Conservation (phyloP, 1,140 invertebrate genomes). For the Drosophila subpulchrella region DNA sequence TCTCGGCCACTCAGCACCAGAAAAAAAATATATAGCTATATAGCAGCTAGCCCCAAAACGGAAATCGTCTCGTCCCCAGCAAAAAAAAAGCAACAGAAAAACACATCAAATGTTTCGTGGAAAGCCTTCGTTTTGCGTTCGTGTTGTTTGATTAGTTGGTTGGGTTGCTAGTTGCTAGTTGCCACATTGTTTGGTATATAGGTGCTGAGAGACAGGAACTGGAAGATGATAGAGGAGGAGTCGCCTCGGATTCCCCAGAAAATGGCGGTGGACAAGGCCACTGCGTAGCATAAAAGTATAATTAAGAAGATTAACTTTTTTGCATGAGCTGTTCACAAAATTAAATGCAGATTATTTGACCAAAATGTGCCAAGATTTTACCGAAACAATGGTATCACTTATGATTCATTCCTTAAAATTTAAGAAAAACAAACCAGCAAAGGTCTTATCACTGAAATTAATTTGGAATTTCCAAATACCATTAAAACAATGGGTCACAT, state of each 20-base stretch:
- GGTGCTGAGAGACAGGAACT: slow-evolving; percentile 39
- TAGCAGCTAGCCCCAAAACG: slow-evolving; percentile 54
- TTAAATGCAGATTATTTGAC: neutral
- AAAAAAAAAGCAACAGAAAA: slow-evolving; percentile 29
- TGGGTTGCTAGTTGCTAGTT: slow-evolving; percentile 22
- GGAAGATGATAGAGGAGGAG: slow-evolving; percentile 17
- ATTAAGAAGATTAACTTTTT: slow-evolving; percentile 14
- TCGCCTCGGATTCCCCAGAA: slow-evolving; percentile 17
- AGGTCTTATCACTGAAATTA: neutral
- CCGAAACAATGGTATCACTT: neutral
- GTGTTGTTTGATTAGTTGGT: slow-evolving; percentile 46
- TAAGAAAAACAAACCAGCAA: neutral
- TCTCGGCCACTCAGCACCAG: slow-evolving; percentile 40
- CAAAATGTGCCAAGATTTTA: neutral
- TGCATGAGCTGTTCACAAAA: too few relatives aligned
- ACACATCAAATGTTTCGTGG: slow-evolving; percentile 62
- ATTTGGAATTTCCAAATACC: neutral
- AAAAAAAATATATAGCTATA: slow-evolving; percentile 27
- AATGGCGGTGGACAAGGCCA: slow-evolving; percentile 19
- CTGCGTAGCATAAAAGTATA: slow-evolving; percentile 2
- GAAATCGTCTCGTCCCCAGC: slow-evolving; percentile 61
- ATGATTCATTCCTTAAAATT: neutral
- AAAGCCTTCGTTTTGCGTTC: slow-evolving; percentile 59
- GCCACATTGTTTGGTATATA: slow-evolving; percentile 13
- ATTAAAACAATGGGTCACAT: neutral